Percentiles rank a stretch among this genome's conserved stretches.
Evolutionary conservation across 2,888 invertebrate species (phyloP).

Genomic region (Lithophane ornitopus): DNA sequence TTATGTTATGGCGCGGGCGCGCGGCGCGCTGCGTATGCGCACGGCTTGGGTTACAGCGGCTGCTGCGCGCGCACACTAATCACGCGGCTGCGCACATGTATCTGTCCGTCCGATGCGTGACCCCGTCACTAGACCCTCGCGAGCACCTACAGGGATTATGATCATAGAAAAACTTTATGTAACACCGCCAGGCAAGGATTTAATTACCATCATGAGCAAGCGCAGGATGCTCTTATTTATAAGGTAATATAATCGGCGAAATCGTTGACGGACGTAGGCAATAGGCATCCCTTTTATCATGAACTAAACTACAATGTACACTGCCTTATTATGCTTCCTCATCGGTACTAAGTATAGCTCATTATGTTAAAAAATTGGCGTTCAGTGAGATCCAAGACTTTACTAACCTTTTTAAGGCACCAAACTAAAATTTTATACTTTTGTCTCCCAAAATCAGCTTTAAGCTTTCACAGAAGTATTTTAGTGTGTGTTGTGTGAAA

Average conservation of each 20-base stretch:
- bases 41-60: constrained; percentile 82
- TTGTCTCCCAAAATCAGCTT: constrained; percentile 18
- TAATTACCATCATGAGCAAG: constrained; percentile 48
- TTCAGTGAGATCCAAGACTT: too few species aligned
- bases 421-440: background rate
- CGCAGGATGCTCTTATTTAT: background rate
- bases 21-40: constrained; percentile 72
- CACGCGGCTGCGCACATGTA: constrained; percentile 69
- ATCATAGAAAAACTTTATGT: constrained; percentile 53
- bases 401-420: background rate
- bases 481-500: constrained; percentile 56
- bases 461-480: constrained; percentile 42
- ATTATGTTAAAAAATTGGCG: background rate
- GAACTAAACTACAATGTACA: background rate
- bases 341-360: background rate
- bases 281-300: background rate
- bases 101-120: constrained; percentile 75
- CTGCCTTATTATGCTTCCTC: background rate
- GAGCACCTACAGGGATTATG: constrained; percentile 56
- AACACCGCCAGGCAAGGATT: constrained; percentile 43
- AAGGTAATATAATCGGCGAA: background rate
- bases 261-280: background rate
- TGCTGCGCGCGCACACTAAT: constrained; percentile 72
- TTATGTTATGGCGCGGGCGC: constrained; percentile 89
- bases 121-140: constrained; percentile 69